These are phyloP conservation scores for Agapornis canus DNA, from an alignment of 2,797 vertebrate species.

Conservation along the genomic window DNA sequence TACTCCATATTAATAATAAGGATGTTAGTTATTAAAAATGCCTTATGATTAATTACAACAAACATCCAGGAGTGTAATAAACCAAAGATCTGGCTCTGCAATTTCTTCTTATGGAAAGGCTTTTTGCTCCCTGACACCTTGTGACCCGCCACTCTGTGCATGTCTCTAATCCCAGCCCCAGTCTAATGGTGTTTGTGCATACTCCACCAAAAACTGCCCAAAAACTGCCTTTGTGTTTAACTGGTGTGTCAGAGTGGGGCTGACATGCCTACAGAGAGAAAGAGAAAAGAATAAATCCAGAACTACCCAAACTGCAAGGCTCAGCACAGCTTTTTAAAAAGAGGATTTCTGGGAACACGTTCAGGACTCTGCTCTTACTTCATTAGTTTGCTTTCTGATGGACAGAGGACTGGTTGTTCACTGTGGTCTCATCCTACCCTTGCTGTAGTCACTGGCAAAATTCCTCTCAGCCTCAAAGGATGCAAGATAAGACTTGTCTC, in stretches of 20 bases:
- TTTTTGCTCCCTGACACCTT: not conserved
- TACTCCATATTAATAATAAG: not conserved
- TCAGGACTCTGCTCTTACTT: constrained; percentile 13
- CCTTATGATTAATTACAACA: not conserved
- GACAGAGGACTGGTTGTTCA: constrained; percentile 41
- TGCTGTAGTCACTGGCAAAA: constrained; percentile 13
- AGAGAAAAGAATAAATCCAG: not conserved
- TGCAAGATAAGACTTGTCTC: not conserved
- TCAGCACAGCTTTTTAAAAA: not conserved
- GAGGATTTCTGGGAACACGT: not conserved
- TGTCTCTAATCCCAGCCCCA: too few species aligned
- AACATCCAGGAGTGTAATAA: not conserved
- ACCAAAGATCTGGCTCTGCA: not conserved
- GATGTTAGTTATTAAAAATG: not conserved
- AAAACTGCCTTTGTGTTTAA: not conserved
- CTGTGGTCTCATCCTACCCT: constrained; percentile 32
- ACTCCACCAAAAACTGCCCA: rapidly evolving
- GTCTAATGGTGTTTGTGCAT: not conserved
- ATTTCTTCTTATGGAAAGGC: not conserved
- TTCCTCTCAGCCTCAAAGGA: not conserved
- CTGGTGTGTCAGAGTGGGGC: not conserved
- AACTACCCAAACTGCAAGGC: not conserved
- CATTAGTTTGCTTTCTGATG: not conserved
- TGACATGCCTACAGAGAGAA: not conserved
- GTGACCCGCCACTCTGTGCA: not conserved